Conservation (phyloP, 2,888 invertebrate genomes). For the Acanthosoma haemorrhoidale region DNA sequence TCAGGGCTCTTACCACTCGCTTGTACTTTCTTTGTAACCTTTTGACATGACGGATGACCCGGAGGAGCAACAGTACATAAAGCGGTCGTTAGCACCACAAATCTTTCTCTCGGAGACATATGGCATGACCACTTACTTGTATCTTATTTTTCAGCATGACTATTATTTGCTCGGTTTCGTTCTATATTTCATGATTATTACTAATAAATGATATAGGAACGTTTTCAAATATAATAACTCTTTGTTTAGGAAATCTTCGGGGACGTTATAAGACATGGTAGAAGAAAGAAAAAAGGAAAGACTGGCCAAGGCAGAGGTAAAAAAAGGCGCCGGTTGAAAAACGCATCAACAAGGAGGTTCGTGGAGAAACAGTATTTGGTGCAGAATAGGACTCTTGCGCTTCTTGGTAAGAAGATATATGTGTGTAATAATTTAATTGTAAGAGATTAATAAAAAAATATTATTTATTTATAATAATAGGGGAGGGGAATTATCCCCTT, state of each 20-base stretch:
- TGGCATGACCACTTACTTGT: too few species aligned
- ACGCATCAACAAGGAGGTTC: conserved; percentile 21
- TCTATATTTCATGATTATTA: neutral
- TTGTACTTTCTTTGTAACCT: too few species aligned
- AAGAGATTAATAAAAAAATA: too few species aligned
- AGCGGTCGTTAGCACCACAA: too few species aligned
- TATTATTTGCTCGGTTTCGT: neutral
- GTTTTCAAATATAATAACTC: too few species aligned
- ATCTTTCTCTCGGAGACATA: too few species aligned
- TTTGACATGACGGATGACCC: too few species aligned
- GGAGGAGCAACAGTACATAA: too few species aligned
- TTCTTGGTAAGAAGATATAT: conserved; percentile 27
- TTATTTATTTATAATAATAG: too few species aligned
- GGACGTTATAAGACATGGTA: conserved; percentile 29
- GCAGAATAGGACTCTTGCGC: conserved; percentile 34
- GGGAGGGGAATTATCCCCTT: too few species aligned
- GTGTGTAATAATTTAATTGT: too few species aligned
- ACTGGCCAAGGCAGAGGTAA: conserved; percentile 17
- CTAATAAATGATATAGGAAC: neutral
- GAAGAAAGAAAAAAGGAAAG: conserved; percentile 22
- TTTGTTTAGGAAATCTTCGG: conserved; percentile 17
- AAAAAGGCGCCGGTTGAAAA: conserved; percentile 11
- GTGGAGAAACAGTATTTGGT: conserved; percentile 35
- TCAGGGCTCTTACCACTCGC: too few species aligned
- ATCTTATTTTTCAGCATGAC: neutral